Base-by-base conservation (phyloP, 1,140 invertebrate species). In the Nylanderia fulva region DNA sequence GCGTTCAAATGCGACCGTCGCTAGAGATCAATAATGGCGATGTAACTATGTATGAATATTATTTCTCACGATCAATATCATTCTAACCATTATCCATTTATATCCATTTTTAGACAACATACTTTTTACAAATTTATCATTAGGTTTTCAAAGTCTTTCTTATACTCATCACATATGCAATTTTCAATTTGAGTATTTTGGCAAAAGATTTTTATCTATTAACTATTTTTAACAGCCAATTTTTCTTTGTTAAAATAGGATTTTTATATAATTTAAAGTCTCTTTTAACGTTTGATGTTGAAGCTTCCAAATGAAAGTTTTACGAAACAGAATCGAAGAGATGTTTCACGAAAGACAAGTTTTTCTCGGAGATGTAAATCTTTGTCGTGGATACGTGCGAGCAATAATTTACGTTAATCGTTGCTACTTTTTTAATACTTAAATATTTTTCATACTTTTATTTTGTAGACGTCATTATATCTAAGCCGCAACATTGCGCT, bases 31-130 rank as follows among this genome's bases (percentile, higher is more conserved):
- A 85, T 88, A 88, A 80, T 56, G 36, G 45, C 48, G 52, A 77
- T 58, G 86, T 79, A 84, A 88, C 84, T 76, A 71, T 82, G 36
- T 48, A 13, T 15, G 36, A 64, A 79, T 15, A 24, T 66, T 66
- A 79, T 79, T 79, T 42, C 42, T 54, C 75, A 6, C 11, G 18
- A 48, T 48, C 21, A n/a, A 61, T 42, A n/a, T 75, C 15, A 74
- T 60, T 42, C 29, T 24, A 27, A n/a, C 33, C 33, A 48, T 63
- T 21, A 48, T 45, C 42, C 27, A 13, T 24, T 21, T 24, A 21
- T 21, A 76, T 48, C 3, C 2, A 77, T 66, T 77, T 64, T 33
- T 2, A 2, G 27, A 39, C n/a, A n/a, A n/a, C n/a, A n/a, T n/a
- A n/a, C 8, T 24, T 15, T 13, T 33, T 13, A 29, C 27, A 9